phyloP scores from a whole-genome alignment of 2,888 invertebrate species.

The Timandra comae region DNA sequence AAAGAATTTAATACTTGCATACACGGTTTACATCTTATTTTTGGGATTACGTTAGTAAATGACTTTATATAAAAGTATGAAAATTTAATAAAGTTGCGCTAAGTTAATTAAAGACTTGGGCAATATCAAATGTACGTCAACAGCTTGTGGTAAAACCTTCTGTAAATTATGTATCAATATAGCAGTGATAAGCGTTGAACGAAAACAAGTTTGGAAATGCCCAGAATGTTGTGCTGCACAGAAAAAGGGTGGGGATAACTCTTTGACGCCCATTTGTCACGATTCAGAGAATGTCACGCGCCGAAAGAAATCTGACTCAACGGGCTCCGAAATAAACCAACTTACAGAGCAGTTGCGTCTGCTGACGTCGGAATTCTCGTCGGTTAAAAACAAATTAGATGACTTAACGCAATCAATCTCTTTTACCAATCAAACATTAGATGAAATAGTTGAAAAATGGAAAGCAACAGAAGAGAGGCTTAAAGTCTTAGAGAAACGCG shows the following conservation, averaged over 20 bases:
- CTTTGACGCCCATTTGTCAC: constrained; percentile 1
- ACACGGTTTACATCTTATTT: too few relatives aligned
- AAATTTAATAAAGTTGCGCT: neutral
- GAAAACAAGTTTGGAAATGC: constrained; percentile 1
- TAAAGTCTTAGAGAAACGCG: neutral
- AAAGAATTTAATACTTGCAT: too few relatives aligned
- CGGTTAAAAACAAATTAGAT: constrained; percentile 2
- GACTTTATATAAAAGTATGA: too few relatives aligned
- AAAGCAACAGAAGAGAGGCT: neutral
- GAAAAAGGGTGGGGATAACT: constrained; percentile 3
- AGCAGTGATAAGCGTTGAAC: neutral
- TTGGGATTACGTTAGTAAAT: too few relatives aligned
- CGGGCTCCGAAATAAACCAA: constrained; percentile 1
- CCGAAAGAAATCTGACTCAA: constrained; percentile 1
- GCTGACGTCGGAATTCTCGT: constrained; percentile 4
- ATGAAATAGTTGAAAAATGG: constrained; percentile 4
- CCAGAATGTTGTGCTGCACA: constrained; percentile 2
- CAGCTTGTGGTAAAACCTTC: constrained; percentile 3
- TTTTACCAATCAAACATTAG: constrained; percentile 4
- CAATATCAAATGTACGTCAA: constrained; percentile 2
- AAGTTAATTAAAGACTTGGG: neutral
- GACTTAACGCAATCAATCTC: constrained; percentile 4
- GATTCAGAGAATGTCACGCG: constrained; percentile 1
- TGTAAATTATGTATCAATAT: constrained; percentile 2
- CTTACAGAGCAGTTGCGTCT: constrained; percentile 2